Base-by-base conservation (phyloP, 2,113 vertebrate genomes). In the Excalfactoria chinensis region DNA sequence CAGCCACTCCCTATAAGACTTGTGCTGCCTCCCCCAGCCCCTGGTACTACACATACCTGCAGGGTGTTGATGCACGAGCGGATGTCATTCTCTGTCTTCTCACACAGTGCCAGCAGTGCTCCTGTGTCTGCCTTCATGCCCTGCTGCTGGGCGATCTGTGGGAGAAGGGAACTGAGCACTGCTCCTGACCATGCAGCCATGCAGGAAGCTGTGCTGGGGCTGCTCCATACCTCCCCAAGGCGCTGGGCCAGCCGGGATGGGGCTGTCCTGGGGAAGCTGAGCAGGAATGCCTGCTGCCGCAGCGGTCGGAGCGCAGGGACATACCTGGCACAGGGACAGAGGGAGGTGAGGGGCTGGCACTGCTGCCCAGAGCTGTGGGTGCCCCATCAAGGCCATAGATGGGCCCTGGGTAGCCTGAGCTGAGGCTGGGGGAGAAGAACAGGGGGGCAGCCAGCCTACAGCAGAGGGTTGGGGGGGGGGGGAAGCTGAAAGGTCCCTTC, bases 41-140 rank as follows among this genome's bases (percentile, higher is more conserved):
- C 16, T 5, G 0, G 3, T 1, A 2, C 1, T 32, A 4, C 17
- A 8, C 32, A 21, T 82, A 99, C 99, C 99, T 99, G 99, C 64
- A 99, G 92, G 4, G 99, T 99, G 95, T 99, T 99, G 91, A 99
- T 98, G 79, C 99, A 99, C 30, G 99, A 98, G 7, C 99, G 98
- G 68, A 99, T 99, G 92, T 99, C 99, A 0, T 98, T 99, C 86
- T 99, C 99, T 0, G 98, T 98, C 96, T 99, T 99, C 96, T 99
- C 98, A 1, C 99, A 99, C 44, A 99, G 97, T 0, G 98, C 98
- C 85, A 98, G 97, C 72, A 99, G 97, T 0, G 98, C 97, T 0
- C 98, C 98, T 0, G 84, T 97, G 96, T 99, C 98, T 0, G 97
- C 97, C 46, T 98, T 98, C 98, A 99, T 98, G 21, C 98, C 98